Evolutionary conservation across 1,140 invertebrate genomes (phyloP).

Genomic region (Matsumurasca onukii): DNA sequence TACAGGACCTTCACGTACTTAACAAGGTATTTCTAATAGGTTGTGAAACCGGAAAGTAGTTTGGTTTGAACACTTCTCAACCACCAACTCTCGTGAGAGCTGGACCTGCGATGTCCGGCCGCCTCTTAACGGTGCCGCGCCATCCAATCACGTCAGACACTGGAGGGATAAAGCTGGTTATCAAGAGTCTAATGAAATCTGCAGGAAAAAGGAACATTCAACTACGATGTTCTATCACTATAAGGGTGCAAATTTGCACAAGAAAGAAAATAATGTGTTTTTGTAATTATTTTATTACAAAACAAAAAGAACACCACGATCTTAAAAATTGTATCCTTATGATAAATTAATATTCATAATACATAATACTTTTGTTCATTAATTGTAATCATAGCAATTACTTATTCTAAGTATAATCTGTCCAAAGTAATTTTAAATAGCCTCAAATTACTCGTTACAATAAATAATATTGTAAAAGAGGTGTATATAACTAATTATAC

Average conservation of each 20-base stretch:
- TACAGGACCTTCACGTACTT: no score
- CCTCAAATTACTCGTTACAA: slow-evolving; percentile 8
- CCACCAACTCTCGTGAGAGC: no score
- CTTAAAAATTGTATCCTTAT: slow-evolving; percentile 29
- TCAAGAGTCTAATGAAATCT: no score
- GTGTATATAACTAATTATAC: slow-evolving; percentile 13
- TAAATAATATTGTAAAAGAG: slow-evolving; percentile 18
- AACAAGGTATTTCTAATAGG: no score
- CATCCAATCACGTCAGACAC: no score
- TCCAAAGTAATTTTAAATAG: slow-evolving; percentile 27
- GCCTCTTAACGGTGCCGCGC: no score
- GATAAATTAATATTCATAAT: slow-evolving; percentile 30
- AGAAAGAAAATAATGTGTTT: slow-evolving; percentile 16
- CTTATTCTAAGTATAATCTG: slow-evolving; percentile 28
- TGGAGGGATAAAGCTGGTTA: no score
- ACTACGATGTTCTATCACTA: no score
- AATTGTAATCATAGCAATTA: slow-evolving; percentile 24
- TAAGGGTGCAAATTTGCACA: slow-evolving; percentile 5
- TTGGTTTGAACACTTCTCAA: no score
- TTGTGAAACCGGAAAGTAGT: no score
- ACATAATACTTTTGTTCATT: slow-evolving; percentile 29
- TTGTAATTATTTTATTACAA: slow-evolving; percentile 31
- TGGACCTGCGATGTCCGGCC: no score
- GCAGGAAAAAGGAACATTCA: no score
- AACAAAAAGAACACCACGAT: slow-evolving; percentile 31